A percentile compares a stretch with the other conserved stretches of the same genome.
Conservation (phyloP, 2,113 vertebrate genomes). For the Tonatia bakeri region DNA sequence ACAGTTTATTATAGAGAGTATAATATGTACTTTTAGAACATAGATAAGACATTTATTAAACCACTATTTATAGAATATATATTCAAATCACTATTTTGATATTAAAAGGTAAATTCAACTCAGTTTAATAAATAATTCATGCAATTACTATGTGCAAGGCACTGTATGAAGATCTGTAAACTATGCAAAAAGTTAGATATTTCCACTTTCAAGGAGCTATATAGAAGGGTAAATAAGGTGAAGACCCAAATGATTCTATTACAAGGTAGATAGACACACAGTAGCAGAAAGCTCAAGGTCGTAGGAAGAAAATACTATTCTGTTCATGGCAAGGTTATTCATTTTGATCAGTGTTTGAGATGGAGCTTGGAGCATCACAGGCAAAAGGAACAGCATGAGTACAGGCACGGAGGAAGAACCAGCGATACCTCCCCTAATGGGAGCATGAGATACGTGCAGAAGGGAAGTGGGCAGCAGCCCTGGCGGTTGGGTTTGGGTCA, state of each 20-base stretch:
- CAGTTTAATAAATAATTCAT: not conserved
- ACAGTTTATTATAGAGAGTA: not conserved
- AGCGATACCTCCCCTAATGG: rapidly evolving
- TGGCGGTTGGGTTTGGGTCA: not conserved
- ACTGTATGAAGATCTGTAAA: not conserved
- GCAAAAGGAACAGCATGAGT: not conserved
- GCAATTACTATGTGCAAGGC: not conserved
- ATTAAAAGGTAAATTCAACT: not conserved
- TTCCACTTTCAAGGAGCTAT: not conserved
- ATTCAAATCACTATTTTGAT: not conserved
- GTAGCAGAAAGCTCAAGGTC: not conserved
- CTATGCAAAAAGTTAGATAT: not conserved
- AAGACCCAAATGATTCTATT: not conserved
- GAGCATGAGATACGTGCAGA: not conserved
- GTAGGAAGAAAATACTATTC: not conserved
- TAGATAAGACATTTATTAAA: not conserved
- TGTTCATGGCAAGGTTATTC: not conserved
- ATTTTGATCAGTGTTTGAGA: not conserved
- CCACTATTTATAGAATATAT: not conserved
- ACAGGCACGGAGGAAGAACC: not conserved
- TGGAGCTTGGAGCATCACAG: not conserved
- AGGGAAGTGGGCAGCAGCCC: not conserved
- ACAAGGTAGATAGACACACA: not conserved
- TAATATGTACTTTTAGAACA: not conserved
- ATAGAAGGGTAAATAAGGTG: not conserved